Evolutionary conservation across 2,888 invertebrate genomes (phyloP), one percentile per base, ranked within the genome.

Genomic region (Tridacna crocea): DNA sequence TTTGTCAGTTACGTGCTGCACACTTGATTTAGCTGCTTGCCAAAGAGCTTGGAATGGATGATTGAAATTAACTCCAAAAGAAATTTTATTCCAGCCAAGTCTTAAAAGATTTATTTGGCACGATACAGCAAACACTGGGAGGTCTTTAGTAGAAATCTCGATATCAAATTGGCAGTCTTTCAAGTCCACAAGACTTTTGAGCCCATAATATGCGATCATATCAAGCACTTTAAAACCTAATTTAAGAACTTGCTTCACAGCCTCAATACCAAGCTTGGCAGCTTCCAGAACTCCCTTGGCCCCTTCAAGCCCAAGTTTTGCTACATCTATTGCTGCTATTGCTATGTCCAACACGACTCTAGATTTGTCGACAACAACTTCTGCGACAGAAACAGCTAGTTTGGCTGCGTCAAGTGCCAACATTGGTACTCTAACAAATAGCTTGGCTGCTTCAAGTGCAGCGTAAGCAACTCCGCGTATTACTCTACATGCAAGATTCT

Each of bases 321-420:
- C 83, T 13, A 81, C 10, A 26, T 78, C 81, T 0, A 86, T 26
- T 22, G 65, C 51, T 36, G 76, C 83, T 48, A 74, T 75, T 0
- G 83, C 86, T 4, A 84, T 27, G 0, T 60, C 48, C 17, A 87
- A 60, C 2, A 87, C 79, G 17, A 82, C 75, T 10, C 82, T 68
- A 0, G 87, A 72, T 65, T 85, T 85, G 55, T 87, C 85, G n/a
- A 85, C 87, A 17, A 77, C 73, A 46, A 80, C 24, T 72, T 85
- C 82, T 26, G 83, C 83, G 8, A 72, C 80, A 6, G 78, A 75
- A 19, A 87, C 47, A 4, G 55, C 77, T 0, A 26, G 26, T 70
- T 87, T 80, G 24, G 85, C 87, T 17, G 27, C 61, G 74, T 87
- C 87, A 3, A 84, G 55, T 22, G 80, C 78, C 22, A 80, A 0